Conservation (phyloP, 2,888 invertebrate genomes). For the Ormia ochracea region DNA sequence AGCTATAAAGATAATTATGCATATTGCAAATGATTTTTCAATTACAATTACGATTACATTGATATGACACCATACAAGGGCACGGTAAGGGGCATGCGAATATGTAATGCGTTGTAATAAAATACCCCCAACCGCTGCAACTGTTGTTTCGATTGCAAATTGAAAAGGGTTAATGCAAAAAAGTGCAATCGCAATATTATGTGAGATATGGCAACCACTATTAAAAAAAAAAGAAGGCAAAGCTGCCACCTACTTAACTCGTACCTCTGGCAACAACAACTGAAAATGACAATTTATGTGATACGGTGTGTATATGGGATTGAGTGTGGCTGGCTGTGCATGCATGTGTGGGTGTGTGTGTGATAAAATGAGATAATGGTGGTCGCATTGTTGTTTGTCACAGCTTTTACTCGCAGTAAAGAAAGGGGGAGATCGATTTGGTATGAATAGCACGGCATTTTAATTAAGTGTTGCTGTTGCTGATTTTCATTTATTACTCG, state of each 20-base stretch:
- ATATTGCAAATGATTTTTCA: conserved; percentile 75
- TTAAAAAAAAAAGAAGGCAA: conserved; percentile 5
- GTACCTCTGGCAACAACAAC: conserved; percentile 35
- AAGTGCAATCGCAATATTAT: conserved; percentile 24
- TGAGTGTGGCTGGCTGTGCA: no score
- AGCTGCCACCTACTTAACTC: conserved; percentile 12
- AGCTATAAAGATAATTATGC: conserved; percentile 71
- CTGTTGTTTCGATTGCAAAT: conserved; percentile 3
- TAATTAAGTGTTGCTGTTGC: conserved; percentile 62
- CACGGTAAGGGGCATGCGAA: not conserved
- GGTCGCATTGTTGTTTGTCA: conserved; percentile 26
- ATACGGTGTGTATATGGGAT: no score
- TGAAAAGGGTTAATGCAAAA: conserved; percentile 34
- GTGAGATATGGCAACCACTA: conserved; percentile 28
- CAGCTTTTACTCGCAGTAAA: not conserved
- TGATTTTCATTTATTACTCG: conserved; percentile 44
- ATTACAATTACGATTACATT: conserved; percentile 70
- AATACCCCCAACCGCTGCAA: not conserved
- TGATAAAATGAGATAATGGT: conserved; percentile 36
- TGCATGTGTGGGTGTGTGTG: not conserved
- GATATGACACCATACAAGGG: conserved; percentile 65
- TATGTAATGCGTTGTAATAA: not conserved
- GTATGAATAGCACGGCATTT: conserved; percentile 23
- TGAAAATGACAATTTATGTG: conserved; percentile 52
- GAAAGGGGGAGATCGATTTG: not conserved